phyloP scores from a whole-genome alignment of 2,113 vertebrate genomes.

The Ictidomys tridecemlineatus region DNA sequence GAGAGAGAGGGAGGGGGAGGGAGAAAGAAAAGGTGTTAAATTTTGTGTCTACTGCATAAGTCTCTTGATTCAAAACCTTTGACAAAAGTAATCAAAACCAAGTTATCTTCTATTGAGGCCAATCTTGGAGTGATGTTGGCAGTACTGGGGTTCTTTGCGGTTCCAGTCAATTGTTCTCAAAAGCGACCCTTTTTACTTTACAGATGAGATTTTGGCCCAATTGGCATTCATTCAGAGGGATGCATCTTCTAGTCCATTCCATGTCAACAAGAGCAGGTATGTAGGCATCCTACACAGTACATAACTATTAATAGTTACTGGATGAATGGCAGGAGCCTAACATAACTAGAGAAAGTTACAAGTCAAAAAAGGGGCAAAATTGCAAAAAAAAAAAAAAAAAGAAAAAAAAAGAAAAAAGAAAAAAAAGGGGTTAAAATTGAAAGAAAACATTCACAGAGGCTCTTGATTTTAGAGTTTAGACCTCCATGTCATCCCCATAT shows the following conservation, averaged over 20 bases:
- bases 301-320: background rate
- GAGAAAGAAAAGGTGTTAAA: background rate
- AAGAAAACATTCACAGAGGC: background rate
- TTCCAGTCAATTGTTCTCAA: background rate
- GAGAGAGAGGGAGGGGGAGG: no score
- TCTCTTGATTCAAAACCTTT: slow-evolving; percentile 22
- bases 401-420: background rate
- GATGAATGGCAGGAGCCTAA: background rate
- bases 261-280: background rate
- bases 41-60: background rate
- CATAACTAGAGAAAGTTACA: background rate
- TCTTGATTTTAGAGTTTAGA: background rate
- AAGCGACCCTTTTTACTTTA: background rate
- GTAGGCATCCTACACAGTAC: no score
- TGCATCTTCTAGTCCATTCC: background rate
- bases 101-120: background rate
- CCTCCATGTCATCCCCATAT: background rate
- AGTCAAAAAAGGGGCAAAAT: background rate
- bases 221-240: background rate
- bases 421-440: background rate
- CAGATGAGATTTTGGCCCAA: background rate
- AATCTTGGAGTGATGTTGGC: background rate
- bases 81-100: background rate
- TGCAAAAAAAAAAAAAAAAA: background rate
- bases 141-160: background rate